Conservation (phyloP, 2,888 invertebrate species). For the Physocephala rufipes region DNA sequence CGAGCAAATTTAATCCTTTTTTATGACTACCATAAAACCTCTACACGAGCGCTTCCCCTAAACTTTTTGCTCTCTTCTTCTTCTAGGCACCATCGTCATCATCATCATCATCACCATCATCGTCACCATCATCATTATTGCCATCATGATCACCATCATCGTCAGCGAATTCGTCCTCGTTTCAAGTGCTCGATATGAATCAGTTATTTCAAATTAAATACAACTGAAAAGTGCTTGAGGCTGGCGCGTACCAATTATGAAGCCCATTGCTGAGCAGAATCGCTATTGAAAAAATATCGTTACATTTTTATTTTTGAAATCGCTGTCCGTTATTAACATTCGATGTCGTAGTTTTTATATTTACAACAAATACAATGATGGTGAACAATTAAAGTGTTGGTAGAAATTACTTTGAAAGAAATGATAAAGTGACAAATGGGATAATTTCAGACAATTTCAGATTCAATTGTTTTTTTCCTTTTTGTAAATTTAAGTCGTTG, state of each 20-base stretch:
- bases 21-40: not conserved
- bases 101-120: not conserved
- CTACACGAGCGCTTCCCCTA: not conserved
- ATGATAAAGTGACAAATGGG: too few species aligned
- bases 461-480: too few species aligned
- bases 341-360: not conserved
- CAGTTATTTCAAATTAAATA: conserved; percentile 2
- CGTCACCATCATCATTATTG: not conserved
- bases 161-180: not conserved
- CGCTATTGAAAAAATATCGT: not conserved
- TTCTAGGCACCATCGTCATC: not conserved
- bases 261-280: not conserved
- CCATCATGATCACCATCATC: not conserved
- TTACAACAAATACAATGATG: too few species aligned
- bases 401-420: too few species aligned
- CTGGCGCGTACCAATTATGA: not conserved
- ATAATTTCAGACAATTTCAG: too few species aligned
- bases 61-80: too few species aligned
- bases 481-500: too few species aligned
- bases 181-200: conserved; percentile 27
- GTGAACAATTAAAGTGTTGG: too few species aligned
- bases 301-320: too few species aligned
- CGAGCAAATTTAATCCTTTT: conserved; percentile 17
- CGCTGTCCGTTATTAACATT: too few species aligned
- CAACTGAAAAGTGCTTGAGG: not conserved